Conservation (phyloP, 2,888 invertebrate species). For the Drosophila hamatofila region DNA sequence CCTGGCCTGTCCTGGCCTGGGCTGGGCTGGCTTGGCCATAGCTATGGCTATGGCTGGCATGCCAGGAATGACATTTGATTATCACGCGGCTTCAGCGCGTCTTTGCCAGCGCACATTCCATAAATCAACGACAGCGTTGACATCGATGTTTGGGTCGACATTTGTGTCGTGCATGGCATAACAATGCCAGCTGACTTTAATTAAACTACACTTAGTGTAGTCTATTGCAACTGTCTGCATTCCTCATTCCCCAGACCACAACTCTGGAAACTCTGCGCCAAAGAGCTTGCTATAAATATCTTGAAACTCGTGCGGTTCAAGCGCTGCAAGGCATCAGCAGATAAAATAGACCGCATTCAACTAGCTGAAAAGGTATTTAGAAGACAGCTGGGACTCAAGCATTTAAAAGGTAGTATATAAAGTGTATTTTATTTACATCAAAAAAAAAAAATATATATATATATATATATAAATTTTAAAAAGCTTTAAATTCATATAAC, state of each 20-base stretch:
- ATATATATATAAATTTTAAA: too few species aligned
- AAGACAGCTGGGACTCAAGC: too few species aligned
- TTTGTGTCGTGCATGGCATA: slow-evolving; percentile 54
- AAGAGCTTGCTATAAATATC: slow-evolving; percentile 62
- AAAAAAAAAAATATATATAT: too few species aligned
- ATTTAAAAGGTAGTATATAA: too few species aligned
- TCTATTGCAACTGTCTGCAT: slow-evolving; percentile 44
- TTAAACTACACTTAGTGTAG: slow-evolving; percentile 65
- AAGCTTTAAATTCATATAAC: too few species aligned
- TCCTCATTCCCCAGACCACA: slow-evolving; percentile 3
- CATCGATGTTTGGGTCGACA: slow-evolving; percentile 41
- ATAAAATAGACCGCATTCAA: background rate
- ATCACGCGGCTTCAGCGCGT: slow-evolving; percentile 71
- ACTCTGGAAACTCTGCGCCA: slow-evolving; percentile 22
- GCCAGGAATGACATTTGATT: slow-evolving; percentile 79
- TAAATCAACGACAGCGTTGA: slow-evolving; percentile 69
- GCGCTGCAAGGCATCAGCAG: slow-evolving; percentile 25
- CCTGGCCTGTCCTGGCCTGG: slow-evolving; percentile 9
- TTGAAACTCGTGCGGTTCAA: slow-evolving; percentile 36
- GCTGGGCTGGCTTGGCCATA: too few species aligned
- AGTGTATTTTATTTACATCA: too few species aligned
- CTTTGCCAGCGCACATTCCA: slow-evolving; percentile 53
- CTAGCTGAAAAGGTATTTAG: background rate
- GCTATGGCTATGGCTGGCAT: slow-evolving; percentile 42
- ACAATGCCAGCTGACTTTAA: slow-evolving; percentile 69